Conservation (phyloP, 2,797 vertebrate genomes). For the Malacoraja senta region DNA sequence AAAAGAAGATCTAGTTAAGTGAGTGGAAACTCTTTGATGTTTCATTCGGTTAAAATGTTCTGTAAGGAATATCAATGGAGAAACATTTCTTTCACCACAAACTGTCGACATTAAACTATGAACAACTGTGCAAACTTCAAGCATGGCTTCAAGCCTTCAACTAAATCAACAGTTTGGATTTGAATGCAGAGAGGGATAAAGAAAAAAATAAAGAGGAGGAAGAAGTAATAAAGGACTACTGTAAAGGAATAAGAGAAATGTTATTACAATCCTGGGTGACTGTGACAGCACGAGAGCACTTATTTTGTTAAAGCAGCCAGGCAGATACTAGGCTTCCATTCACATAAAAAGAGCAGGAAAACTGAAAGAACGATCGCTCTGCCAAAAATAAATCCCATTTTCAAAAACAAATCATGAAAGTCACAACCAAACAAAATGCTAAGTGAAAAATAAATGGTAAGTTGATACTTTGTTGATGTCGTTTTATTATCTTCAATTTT, state of each 20-base stretch:
- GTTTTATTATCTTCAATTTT: not conserved
- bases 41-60: not conserved
- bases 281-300: not conserved
- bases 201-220: not conserved
- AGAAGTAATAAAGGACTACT: not conserved
- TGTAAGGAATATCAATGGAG: not conserved
- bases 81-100: not conserved
- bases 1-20: not conserved
- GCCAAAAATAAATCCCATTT: not conserved
- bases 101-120: not conserved
- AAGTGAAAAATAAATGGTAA: not conserved
- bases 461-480: not conserved
- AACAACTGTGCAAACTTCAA: not conserved
- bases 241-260: not conserved
- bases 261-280: not conserved
- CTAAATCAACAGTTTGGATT: constrained; percentile 8
- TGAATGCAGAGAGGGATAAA: not conserved
- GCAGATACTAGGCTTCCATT: not conserved
- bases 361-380: not conserved
- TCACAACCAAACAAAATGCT: not conserved
- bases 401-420: not conserved
- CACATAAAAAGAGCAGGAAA: not conserved
- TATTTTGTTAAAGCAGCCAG: not conserved
- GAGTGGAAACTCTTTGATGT: not conserved
- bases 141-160: not conserved